A percentile compares a stretch with the other conserved stretches of the same genome.
Conservation (phyloP, 1,140 invertebrate genomes). For the Drosophila micromelanica region DNA sequence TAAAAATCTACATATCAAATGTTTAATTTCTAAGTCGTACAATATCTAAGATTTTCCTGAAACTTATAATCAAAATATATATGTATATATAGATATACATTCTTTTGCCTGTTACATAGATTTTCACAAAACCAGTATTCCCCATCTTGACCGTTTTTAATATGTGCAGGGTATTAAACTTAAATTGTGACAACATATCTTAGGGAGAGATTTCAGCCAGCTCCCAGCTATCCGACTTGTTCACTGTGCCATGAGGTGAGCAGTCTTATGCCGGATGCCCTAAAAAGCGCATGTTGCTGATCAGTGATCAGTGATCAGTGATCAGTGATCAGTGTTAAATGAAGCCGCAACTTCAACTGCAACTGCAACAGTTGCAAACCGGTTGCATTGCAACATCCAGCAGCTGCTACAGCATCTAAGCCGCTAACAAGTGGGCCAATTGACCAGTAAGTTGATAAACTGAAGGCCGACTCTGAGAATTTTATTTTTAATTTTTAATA, state of each 20-base stretch:
- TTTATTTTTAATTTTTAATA: constrained; percentile 41
- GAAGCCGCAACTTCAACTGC: constrained; percentile 49
- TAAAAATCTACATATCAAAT: too few relatives aligned
- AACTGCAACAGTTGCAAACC: constrained; percentile 50
- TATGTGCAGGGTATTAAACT: neutral
- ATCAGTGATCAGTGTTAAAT: constrained; percentile 34
- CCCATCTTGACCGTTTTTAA: neutral
- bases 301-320: constrained; percentile 23
- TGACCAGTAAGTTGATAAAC: constrained; percentile 3
- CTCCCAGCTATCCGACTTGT: constrained; percentile 2
- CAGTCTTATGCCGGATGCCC: constrained; percentile 31
- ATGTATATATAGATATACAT: too few relatives aligned
- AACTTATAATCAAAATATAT: too few relatives aligned
- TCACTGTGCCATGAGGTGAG: constrained; percentile 60
- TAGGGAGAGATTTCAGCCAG: constrained; percentile 10
- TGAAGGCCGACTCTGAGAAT: constrained; percentile 56
- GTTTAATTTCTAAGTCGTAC: too few relatives aligned
- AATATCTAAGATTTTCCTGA: too few relatives aligned
- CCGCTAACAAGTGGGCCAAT: constrained; percentile 59
- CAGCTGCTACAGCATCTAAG: constrained; percentile 31
- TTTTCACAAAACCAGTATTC: neutral
- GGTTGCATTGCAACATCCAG: constrained; percentile 55
- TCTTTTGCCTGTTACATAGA: neutral
- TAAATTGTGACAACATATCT: constrained; percentile 35
- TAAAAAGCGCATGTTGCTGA: constrained; percentile 26